These are phyloP conservation scores for Poeciliopsis paucimaculata DNA, from an alignment of 2,797 vertebrate species.

Conservation along the genomic window DNA sequence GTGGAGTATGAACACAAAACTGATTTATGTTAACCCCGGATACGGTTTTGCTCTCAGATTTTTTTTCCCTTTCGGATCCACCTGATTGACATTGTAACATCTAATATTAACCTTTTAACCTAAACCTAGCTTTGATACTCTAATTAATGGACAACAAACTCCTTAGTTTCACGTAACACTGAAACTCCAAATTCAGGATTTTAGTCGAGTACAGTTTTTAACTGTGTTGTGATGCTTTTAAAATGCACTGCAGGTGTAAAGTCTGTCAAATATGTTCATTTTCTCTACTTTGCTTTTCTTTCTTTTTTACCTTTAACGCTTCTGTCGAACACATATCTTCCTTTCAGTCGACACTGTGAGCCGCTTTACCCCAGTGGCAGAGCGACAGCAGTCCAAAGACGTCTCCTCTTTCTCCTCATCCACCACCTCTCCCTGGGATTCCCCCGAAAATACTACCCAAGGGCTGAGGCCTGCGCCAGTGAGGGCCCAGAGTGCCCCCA, in stretches of 20 bases:
- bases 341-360: conserved; percentile 76
- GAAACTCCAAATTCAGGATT: background rate
- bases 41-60: background rate
- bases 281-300: conserved; percentile 46
- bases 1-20: background rate
- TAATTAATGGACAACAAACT: background rate
- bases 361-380: conserved; percentile 55
- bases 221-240: background rate
- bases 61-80: background rate
- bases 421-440: conserved; percentile 76
- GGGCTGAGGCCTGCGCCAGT: conserved; percentile 70
- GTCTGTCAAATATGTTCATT: conserved; percentile 8
- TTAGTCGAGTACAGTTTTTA: background rate
- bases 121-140: background rate
- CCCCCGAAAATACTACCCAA: conserved; percentile 76
- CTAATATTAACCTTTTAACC: background rate
- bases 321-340: conserved; percentile 74
- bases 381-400: conserved; percentile 64
- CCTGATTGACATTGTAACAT: background rate
- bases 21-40: background rate
- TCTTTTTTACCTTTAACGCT: conserved; percentile 49
- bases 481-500: conserved; percentile 80
- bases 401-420: conserved; percentile 74
- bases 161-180: background rate
- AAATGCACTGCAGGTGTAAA: background rate